Percentiles rank a stretch among this genome's conserved stretches.
These are phyloP conservation scores for Pyralis farinalis DNA, from an alignment of 2,888 invertebrate genomes.

Conservation along the genomic window DNA sequence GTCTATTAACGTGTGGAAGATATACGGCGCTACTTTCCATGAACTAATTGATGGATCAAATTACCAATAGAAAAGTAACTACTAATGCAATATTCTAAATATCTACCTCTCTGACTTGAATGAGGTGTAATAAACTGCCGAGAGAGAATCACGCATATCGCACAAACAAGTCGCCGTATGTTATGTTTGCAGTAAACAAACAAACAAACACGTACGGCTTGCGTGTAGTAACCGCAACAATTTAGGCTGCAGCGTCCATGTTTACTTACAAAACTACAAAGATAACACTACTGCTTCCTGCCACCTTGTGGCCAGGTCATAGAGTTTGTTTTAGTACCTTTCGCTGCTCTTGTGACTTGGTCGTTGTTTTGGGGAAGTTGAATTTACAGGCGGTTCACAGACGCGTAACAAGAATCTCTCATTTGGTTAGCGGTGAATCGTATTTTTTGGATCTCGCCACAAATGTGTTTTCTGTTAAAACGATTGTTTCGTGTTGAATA, in stretches of 20 bases:
- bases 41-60: too few relatives aligned
- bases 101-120: too few relatives aligned
- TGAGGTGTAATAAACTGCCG: too few relatives aligned
- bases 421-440: slow-evolving; percentile 33
- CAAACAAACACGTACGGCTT: slow-evolving; percentile 38
- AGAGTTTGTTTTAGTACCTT: slow-evolving; percentile 16
- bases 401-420: slow-evolving; percentile 39
- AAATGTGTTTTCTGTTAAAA: slow-evolving; percentile 9
- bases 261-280: slow-evolving; percentile 57
- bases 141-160: slow-evolving; percentile 19
- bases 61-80: too few relatives aligned
- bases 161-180: slow-evolving; percentile 57
- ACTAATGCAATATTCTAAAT: too few relatives aligned
- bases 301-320: slow-evolving; percentile 11
- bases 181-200: slow-evolving; percentile 46
- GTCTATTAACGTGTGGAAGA: too few relatives aligned
- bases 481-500: not conserved
- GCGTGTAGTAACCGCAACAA: slow-evolving; percentile 52
- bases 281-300: slow-evolving; percentile 14
- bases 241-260: slow-evolving; percentile 48
- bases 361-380: slow-evolving; percentile 31
- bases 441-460: slow-evolving; percentile 18
- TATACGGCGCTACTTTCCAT: too few relatives aligned
- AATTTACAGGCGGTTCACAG: slow-evolving; percentile 48
- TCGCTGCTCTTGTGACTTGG: slow-evolving; percentile 15